Percentiles rank a stretch among this genome's conserved stretches.
phyloP scores from a whole-genome alignment of 2,113 vertebrate genomes.

The Corythornis vintsioides region DNA sequence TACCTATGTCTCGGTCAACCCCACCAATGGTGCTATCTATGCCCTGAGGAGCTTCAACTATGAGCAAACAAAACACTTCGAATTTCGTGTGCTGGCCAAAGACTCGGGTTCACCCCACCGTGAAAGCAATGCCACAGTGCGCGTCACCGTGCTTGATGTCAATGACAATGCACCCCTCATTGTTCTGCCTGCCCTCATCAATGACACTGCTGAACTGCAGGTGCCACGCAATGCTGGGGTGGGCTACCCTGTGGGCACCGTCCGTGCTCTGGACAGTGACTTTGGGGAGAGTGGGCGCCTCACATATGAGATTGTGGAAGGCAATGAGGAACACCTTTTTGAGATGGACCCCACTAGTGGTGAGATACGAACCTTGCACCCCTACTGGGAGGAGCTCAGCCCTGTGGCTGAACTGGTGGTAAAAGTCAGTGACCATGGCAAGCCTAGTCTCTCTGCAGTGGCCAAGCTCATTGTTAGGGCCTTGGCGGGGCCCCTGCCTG shows the following conservation, averaged over 20 bases:
- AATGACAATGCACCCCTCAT: conserved; percentile 98
- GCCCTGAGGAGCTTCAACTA: conserved; percentile 97
- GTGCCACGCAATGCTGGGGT: conserved; percentile 95
- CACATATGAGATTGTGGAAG: conserved; percentile 95
- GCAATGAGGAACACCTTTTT: conserved; percentile 96
- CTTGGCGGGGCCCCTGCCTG: conserved; percentile 88
- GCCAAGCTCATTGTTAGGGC: conserved; percentile 94
- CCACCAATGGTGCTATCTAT: conserved; percentile 96
- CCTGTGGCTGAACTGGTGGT: conserved; percentile 94
- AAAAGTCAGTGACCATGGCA: conserved; percentile 95
- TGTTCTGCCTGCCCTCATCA: conserved; percentile 89
- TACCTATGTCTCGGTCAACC: conserved; percentile 97
- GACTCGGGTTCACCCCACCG: conserved; percentile 94
- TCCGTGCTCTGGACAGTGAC: conserved; percentile 94
- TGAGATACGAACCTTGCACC: conserved; percentile 93
- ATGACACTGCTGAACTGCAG: conserved; percentile 96
- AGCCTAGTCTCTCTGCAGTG: conserved; percentile 91
- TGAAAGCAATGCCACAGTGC: conserved; percentile 93
- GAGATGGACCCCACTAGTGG: conserved; percentile 93
- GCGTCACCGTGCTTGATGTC: conserved; percentile 93
- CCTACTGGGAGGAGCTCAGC: conserved; percentile 93
- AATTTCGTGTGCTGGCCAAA: conserved; percentile 95
- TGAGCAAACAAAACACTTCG: conserved; percentile 96
- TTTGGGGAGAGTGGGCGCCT: conserved; percentile 96
- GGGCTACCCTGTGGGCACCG: conserved; percentile 93